phyloP scores from a whole-genome alignment of 1,140 invertebrate genomes.

The Sitobion miscanthi region DNA sequence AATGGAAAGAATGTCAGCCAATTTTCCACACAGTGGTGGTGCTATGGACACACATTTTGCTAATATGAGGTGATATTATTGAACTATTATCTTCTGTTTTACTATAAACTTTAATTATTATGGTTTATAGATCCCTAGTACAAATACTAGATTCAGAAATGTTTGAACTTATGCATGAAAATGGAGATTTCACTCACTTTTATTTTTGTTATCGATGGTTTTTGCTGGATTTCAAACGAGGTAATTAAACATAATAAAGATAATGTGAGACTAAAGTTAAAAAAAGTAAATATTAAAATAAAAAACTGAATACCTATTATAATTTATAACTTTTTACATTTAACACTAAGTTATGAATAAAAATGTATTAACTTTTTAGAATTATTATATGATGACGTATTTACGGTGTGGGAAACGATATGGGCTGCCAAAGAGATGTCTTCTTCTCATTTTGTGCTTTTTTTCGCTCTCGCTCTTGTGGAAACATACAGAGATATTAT shows the following conservation, averaged over 20 bases:
- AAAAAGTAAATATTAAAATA: not conserved
- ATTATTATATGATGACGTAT: slow-evolving; percentile 89
- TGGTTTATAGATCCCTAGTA: slow-evolving; percentile 70
- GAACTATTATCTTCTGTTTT: not conserved
- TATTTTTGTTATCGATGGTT: slow-evolving; percentile 98
- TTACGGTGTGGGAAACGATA: slow-evolving; percentile 93
- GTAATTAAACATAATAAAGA: slow-evolving; percentile 61
- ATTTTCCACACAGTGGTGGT: slow-evolving; percentile 87
- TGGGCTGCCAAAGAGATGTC: slow-evolving; percentile 91
- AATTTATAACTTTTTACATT: not conserved
- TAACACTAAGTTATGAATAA: not conserved
- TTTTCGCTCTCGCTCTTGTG: slow-evolving; percentile 88
- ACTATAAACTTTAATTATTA: not conserved
- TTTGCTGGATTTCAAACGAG: slow-evolving; percentile 78
- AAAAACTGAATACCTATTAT: not conserved
- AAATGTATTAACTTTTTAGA: slow-evolving; percentile 65
- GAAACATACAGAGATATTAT: slow-evolving; percentile 94
- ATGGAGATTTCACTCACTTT: slow-evolving; percentile 95
- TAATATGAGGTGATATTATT: slow-evolving; percentile 83
- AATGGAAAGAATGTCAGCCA: slow-evolving; percentile 88
- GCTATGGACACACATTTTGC: slow-evolving; percentile 95
- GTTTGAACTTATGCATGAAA: slow-evolving; percentile 92
- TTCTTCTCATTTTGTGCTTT: slow-evolving; percentile 88
- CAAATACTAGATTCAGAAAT: slow-evolving; percentile 92
- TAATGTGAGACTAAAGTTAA: not conserved